Percentiles rank a stretch among this genome's conserved stretches.
Evolutionary conservation across 2,797 vertebrate genomes (phyloP).

Genomic region (Poecilia wingei): DNA sequence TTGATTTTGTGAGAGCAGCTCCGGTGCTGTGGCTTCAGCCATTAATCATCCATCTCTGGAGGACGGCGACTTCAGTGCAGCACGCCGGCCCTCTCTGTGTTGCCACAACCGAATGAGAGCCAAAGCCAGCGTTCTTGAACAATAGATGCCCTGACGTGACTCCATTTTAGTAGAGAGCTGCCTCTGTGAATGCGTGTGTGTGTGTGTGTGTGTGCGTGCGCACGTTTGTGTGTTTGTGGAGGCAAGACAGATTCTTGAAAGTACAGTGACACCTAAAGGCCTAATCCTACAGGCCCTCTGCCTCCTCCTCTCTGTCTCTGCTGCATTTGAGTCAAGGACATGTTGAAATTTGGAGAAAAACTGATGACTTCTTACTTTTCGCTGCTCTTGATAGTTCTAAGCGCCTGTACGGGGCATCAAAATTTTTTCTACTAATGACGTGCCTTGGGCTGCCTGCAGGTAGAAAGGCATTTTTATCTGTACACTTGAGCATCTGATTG

Average conservation of each 20-base stretch:
- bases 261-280: constrained; percentile 99
- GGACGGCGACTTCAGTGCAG: constrained; percentile 52
- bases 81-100: constrained; percentile 65
- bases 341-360: constrained; percentile 85
- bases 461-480: constrained; percentile 96
- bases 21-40: constrained; percentile 67
- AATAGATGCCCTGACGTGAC: constrained; percentile 74
- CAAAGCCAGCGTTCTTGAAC: constrained; percentile 67
- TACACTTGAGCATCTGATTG: constrained; percentile 84
- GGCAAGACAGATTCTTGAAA: constrained; percentile 87
- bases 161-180: constrained; percentile 75
- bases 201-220: background rate
- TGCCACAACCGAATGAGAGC: constrained; percentile 54
- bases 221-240: constrained; percentile 14
- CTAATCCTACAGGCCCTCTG: constrained; percentile 79
- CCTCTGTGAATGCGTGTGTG: constrained; percentile 39
- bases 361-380: constrained; percentile 94
- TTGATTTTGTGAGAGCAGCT: constrained; percentile 71
- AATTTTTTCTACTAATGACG: constrained; percentile 96
- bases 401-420: constrained; percentile 91
- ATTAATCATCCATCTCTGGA: constrained; percentile 74
- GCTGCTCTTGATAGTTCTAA: constrained; percentile 92
- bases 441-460: constrained; percentile 94
- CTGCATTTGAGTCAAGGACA: constrained; percentile 90
- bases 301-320: constrained; percentile 16